Evolutionary conservation across 1,140 invertebrate genomes (phyloP), one percentile per base, ranked within the genome.

Genomic region (Anadara kagoshimensis): DNA sequence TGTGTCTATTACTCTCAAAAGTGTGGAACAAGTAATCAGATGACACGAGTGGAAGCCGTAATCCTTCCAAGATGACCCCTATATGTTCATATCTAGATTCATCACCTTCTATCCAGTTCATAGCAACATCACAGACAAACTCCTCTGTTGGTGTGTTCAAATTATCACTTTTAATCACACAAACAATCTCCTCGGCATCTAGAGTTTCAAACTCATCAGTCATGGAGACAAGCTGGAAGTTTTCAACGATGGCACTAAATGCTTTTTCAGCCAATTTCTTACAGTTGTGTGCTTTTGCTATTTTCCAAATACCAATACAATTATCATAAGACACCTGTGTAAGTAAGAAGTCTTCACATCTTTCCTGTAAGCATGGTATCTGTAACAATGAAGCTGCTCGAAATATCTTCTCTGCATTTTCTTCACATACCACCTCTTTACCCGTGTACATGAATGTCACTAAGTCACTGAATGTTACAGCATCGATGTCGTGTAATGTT

Each of bases 321-420:
- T 86, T 86, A 26, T 77, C 75, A 24, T 75, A 66, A 0, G 80
- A 78, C 24, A 85, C 74, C 56, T 81, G 83, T 43, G 76, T 78
- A 5, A 82, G 74, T 0, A 86, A 69, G 58, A 83, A 86, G 29
- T 83, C 80, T 62, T 83, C 85, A 67, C 85, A 85, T 11, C 83
- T 76, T 53, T 76, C 73, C 69, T 85, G 83, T 5, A 86, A 75
- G 58, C 80, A 83, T 18, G 83, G 78, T 29, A 86, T 83, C 73
- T 86, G 85, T 36, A 86, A 76, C 53, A 86, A 62, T 12, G 79
- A 81, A 22, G 82, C 80, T 16, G 80, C 85, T 24, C 80, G 73
- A 45, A 86, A 76, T 18, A 85, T 79, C 49, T 74, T 78, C 44
- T 85, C 83, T n/a, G 83, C 85, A 68, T 85, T 86, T 22, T 68